phyloP scores from a whole-genome alignment of 2,888 invertebrate genomes.

The Mylabris sibirica region DNA sequence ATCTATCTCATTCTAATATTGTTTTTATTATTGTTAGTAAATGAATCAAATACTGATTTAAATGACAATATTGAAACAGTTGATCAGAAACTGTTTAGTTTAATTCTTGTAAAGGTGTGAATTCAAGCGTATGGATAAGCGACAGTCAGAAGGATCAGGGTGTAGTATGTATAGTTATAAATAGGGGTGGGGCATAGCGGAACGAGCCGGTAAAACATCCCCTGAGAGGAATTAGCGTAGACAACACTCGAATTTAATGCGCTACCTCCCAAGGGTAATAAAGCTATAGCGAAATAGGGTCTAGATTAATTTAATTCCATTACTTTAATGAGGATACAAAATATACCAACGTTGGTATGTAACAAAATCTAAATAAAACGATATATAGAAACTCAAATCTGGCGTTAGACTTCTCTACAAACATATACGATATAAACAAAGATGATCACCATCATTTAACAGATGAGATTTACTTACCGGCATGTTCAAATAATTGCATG shows the following conservation, averaged over 20 bases:
- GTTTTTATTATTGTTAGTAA: constrained; percentile 3
- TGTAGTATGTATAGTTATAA: constrained; percentile 17
- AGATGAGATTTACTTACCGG: constrained; percentile 48
- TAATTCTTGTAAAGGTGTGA: constrained; percentile 45
- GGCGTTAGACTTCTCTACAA: constrained; percentile 13
- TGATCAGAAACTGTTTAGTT: constrained; percentile 31
- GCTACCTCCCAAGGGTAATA: constrained; percentile 54
- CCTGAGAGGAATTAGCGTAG: constrained; percentile 58
- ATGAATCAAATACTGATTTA: constrained; percentile 25
- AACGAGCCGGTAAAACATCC: constrained; percentile 55
- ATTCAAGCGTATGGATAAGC: constrained; percentile 43
- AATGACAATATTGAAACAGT: constrained; percentile 26
- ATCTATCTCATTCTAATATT: not conserved
- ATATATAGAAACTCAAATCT: constrained; percentile 41
- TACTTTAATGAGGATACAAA: constrained; percentile 66
- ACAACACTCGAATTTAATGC: constrained; percentile 59
- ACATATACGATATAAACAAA: constrained; percentile 12
- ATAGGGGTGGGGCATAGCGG: constrained; percentile 42
- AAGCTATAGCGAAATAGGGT: constrained; percentile 57
- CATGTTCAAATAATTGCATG: constrained; percentile 50
- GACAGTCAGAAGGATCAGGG: constrained; percentile 31
- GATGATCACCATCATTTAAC: constrained; percentile 32
- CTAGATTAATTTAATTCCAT: constrained; percentile 67
- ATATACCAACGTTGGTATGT: constrained; percentile 49
- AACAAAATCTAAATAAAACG: constrained; percentile 48